Evolutionary conservation across 2,797 vertebrate species (phyloP).

Genomic region (Cyclura pinguis): DNA sequence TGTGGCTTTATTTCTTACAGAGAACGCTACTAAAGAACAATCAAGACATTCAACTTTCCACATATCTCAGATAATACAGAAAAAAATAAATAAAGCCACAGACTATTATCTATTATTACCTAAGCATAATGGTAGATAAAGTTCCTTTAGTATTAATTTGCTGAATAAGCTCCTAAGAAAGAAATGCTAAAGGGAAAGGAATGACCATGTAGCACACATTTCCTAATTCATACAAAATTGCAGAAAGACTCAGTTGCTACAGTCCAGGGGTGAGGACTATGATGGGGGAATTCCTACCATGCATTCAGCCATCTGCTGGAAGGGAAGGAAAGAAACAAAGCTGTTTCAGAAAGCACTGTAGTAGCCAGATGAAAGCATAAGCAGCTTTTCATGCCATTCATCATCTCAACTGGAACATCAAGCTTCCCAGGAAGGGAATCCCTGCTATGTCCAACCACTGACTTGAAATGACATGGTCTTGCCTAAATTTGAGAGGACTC

Average conservation of each 20-base stretch:
- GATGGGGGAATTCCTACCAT: too few species aligned
- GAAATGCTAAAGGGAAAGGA: neutral
- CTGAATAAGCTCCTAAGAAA: neutral
- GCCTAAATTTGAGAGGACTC: too few species aligned
- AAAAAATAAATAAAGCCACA: neutral
- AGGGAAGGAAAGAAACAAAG: too few species aligned
- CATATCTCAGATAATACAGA: neutral
- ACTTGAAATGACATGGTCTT: too few species aligned
- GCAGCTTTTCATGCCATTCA: too few species aligned
- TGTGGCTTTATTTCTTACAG: neutral
- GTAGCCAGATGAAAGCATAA: too few species aligned
- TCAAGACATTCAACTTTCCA: conserved; percentile 9
- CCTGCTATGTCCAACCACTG: too few species aligned
- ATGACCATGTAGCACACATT: neutral
- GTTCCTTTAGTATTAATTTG: neutral
- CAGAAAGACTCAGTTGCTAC: neutral
- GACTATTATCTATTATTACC: neutral
- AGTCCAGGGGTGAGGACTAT: too few species aligned
- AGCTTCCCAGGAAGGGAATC: too few species aligned
- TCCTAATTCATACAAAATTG: neutral
- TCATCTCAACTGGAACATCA: too few species aligned
- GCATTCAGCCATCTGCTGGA: too few species aligned
- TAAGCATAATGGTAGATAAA: neutral
- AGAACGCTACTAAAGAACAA: neutral
- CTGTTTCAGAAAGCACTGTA: too few species aligned